Percentiles rank a stretch among this genome's conserved stretches.
Conservation (phyloP, 2,113 vertebrate species). For the Fregetta grallaria region DNA sequence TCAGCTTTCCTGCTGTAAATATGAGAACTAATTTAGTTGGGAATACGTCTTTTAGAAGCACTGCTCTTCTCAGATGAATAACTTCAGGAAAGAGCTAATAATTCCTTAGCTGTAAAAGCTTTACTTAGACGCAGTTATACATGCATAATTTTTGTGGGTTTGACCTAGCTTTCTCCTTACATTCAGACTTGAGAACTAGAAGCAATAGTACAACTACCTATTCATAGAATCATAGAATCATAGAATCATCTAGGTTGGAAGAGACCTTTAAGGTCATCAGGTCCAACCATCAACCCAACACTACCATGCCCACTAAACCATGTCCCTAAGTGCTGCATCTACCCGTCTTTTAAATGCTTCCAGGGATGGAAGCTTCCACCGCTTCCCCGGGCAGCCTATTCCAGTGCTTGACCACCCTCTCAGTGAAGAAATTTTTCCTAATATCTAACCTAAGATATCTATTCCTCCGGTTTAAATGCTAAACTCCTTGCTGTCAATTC, state of each 20-base stretch:
- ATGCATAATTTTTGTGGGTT: not conserved
- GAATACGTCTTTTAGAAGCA: not conserved
- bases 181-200: not conserved
- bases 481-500: not conserved
- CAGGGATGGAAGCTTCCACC: no score
- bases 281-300: no score
- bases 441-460: no score
- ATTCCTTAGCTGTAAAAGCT: not conserved
- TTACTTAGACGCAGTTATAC: not conserved
- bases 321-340: no score
- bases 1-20: not conserved
- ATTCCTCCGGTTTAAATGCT: not conserved
- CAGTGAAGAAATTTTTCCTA: no score
- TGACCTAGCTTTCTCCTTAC: not conserved
- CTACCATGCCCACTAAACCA: no score
- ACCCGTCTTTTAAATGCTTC: no score
- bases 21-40: not conserved
- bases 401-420: no score
- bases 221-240: no score
- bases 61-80: not conserved
- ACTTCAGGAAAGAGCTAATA: not conserved
- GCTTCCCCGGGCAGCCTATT: no score
- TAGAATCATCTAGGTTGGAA: no score
- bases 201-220: not conserved
- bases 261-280: no score